These are phyloP conservation scores for Gnatocerus cornutus DNA, from an alignment of 2,888 invertebrate genomes.

Conservation along the genomic window DNA sequence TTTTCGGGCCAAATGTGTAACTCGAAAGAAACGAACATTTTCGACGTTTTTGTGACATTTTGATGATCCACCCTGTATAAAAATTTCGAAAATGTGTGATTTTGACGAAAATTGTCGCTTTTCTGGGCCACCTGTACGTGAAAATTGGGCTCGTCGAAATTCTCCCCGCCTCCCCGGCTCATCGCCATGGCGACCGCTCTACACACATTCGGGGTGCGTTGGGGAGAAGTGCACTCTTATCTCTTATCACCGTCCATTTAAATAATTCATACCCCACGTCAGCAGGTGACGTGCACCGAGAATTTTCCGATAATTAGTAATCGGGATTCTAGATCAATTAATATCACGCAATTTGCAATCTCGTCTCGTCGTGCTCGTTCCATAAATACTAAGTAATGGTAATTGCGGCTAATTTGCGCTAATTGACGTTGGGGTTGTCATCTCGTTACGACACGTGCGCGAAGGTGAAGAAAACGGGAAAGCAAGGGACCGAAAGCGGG, in stretches of 20 bases:
- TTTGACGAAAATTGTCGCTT: too few species aligned
- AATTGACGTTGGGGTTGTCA: slow-evolving; percentile 8
- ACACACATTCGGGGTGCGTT: slow-evolving; percentile 54
- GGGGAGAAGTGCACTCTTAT: slow-evolving; percentile 46
- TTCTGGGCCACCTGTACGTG: too few species aligned
- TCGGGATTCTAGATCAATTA: slow-evolving; percentile 8
- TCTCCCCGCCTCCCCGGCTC: too few species aligned
- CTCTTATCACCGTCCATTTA: slow-evolving; percentile 17
- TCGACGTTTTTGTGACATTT: too few species aligned
- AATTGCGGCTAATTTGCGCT: slow-evolving; percentile 5
- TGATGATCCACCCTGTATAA: too few species aligned
- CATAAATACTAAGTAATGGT: background rate
- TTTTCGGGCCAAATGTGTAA: too few species aligned
- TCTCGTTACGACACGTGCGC: slow-evolving; percentile 8
- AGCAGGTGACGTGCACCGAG: too few species aligned
- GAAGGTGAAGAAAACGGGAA: background rate
- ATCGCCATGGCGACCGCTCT: slow-evolving; percentile 54
- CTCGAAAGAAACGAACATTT: too few species aligned
- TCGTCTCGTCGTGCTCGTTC: slow-evolving; percentile 4
- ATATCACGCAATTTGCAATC: slow-evolving; percentile 14
- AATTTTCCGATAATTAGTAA: background rate
- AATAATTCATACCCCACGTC: background rate
- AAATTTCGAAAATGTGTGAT: too few species aligned
- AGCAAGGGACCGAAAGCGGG: background rate
- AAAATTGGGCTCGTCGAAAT: too few species aligned